phyloP scores from a whole-genome alignment of 2,888 invertebrate species.

The Caenorhabditis sp. region DNA sequence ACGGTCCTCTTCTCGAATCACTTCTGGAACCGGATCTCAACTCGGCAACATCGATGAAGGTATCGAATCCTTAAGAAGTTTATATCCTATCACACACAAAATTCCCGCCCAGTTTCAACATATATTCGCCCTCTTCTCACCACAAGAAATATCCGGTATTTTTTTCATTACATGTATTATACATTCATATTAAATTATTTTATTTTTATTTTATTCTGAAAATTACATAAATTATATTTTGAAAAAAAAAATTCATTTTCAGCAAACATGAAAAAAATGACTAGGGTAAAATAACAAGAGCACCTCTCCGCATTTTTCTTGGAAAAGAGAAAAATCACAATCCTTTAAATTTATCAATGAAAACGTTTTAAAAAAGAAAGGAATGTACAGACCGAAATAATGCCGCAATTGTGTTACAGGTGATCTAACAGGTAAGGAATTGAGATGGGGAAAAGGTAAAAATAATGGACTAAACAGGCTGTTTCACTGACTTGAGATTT shows the following conservation, averaged over 20 bases:
- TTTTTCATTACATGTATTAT: background rate
- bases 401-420: constrained; percentile 1
- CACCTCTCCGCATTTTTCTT: background rate
- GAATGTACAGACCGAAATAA: background rate
- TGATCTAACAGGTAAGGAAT: background rate
- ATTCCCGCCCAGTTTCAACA: background rate
- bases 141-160: background rate
- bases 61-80: background rate
- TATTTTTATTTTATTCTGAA: background rate
- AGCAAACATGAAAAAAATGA: background rate
- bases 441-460: constrained; percentile 2
- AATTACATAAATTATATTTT: background rate
- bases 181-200: too few relatives aligned
- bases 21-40: constrained; percentile 39
- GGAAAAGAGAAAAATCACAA: background rate
- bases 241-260: background rate
- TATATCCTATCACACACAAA: background rate
- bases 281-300: too few relatives aligned
- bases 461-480: background rate
- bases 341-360: background rate
- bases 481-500: too few relatives aligned
- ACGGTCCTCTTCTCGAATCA: constrained; percentile 29
- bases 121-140: background rate
- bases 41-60: constrained; percentile 38
- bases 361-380: too few relatives aligned